phyloP scores from a whole-genome alignment of 2,797 vertebrate genomes.

The Sebastes melanostomus region DNA sequence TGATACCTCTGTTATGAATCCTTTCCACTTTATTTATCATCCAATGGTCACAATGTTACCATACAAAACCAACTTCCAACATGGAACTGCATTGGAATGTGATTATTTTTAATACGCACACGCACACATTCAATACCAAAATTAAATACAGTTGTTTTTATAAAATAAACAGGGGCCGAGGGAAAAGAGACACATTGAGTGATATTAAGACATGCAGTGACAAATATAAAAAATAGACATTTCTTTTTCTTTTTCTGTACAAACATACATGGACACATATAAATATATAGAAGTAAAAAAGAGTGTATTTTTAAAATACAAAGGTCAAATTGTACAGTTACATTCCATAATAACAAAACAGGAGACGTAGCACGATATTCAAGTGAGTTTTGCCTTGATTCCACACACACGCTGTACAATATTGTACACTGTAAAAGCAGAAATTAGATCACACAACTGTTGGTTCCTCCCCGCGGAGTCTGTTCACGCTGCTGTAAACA shows the following conservation, averaged over 20 bases:
- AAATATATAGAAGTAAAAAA: slow-evolving; percentile 97
- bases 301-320: slow-evolving; percentile 98
- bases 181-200: slow-evolving; percentile 53
- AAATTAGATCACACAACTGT: slow-evolving; percentile 77
- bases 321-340: slow-evolving; percentile 95
- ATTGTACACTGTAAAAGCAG: slow-evolving; percentile 89
- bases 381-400: slow-evolving; percentile 87
- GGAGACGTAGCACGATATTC: slow-evolving; percentile 90
- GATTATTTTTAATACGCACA: slow-evolving; percentile 56
- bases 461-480: slow-evolving; percentile 70
- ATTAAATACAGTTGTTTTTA: slow-evolving; percentile 78
- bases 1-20: slow-evolving; percentile 40
- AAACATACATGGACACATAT: slow-evolving; percentile 83
- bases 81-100: slow-evolving; percentile 72
- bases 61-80: slow-evolving; percentile 74
- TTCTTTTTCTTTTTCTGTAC: slow-evolving; percentile 86
- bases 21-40: slow-evolving; percentile 74
- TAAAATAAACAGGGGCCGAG: slow-evolving; percentile 63
- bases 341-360: slow-evolving; percentile 91
- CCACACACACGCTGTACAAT: slow-evolving; percentile 89
- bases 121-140: slow-evolving; percentile 68
- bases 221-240: slow-evolving; percentile 98
- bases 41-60: slow-evolving; percentile 74
- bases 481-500: slow-evolving; percentile 73
- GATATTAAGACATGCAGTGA: slow-evolving; percentile 84